A percentile compares a stretch with the other conserved stretches of the same genome.
phyloP scores from a whole-genome alignment of 1,140 invertebrate genomes.

The Sarcophaga peregrina region DNA sequence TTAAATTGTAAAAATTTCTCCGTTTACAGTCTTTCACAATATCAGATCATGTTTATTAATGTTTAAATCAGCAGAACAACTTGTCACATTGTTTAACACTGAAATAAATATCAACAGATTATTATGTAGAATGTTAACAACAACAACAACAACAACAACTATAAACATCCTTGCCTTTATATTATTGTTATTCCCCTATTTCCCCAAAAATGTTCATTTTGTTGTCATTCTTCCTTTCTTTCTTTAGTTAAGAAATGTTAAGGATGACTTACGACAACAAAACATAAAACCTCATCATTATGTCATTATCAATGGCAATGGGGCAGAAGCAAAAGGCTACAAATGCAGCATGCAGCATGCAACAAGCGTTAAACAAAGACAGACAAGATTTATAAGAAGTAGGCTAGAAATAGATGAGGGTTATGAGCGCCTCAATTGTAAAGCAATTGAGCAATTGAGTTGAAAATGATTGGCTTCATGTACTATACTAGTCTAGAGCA shows the following conservation, averaged over 20 bases:
- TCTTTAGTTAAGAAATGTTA: not conserved
- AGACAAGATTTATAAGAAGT: too few species aligned
- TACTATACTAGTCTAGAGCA: not conserved
- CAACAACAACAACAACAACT: not conserved
- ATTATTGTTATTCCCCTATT: too few species aligned
- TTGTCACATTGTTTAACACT: conserved; percentile 14
- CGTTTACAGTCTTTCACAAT: not conserved
- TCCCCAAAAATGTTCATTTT: too few species aligned
- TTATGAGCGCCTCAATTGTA: conserved; percentile 9
- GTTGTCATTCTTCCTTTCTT: not conserved
- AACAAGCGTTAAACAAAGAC: not conserved
- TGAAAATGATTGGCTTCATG: conserved; percentile 13
- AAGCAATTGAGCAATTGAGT: conserved; percentile 4
- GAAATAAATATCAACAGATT: not conserved
- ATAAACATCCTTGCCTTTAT: not conserved
- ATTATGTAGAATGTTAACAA: not conserved
- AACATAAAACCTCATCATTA: conserved; percentile 4
- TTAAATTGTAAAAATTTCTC: not conserved
- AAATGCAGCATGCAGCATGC: not conserved
- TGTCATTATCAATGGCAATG: not conserved
- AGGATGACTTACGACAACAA: not conserved
- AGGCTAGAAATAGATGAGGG: not conserved
- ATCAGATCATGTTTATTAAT: not conserved
- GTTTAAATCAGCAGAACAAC: not conserved
- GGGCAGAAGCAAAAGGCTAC: not conserved